phyloP scores from a whole-genome alignment of 1,140 invertebrate species.

The Anastrepha obliqua region DNA sequence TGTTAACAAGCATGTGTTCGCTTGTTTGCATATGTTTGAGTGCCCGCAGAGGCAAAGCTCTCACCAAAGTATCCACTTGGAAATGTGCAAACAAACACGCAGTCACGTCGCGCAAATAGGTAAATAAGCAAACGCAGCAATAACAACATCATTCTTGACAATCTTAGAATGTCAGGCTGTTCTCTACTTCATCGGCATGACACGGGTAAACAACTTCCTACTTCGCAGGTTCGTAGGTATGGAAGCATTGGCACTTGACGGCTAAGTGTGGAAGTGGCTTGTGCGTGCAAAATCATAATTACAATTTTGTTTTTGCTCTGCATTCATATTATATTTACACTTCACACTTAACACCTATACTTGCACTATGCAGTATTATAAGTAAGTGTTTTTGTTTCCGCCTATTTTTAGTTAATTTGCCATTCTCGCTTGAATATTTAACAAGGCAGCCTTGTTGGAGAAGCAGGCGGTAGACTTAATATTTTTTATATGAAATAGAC shows the following conservation, averaged over 20 bases:
- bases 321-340: constrained; percentile 32
- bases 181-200: too few species aligned
- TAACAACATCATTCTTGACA: not conserved
- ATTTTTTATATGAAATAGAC: not conserved
- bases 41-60: not conserved
- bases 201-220: too few species aligned
- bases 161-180: not conserved
- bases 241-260: constrained; percentile 9
- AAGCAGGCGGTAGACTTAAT: not conserved
- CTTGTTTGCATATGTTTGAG: constrained; percentile 34
- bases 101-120: constrained; percentile 30
- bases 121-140: constrained; percentile 11
- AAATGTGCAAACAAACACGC: constrained; percentile 28
- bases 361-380: not conserved
- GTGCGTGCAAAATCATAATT: constrained; percentile 43
- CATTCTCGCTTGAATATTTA: not conserved
- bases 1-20: not conserved
- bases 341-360: not conserved
- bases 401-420: constrained; percentile 28
- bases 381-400: not conserved
- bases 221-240: too few species aligned
- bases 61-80: not conserved
- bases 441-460: not conserved
- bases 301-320: not conserved
- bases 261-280: constrained; percentile 21